phyloP scores from a whole-genome alignment of 2,797 vertebrate genomes.

The Microhierax caerulescens region DNA sequence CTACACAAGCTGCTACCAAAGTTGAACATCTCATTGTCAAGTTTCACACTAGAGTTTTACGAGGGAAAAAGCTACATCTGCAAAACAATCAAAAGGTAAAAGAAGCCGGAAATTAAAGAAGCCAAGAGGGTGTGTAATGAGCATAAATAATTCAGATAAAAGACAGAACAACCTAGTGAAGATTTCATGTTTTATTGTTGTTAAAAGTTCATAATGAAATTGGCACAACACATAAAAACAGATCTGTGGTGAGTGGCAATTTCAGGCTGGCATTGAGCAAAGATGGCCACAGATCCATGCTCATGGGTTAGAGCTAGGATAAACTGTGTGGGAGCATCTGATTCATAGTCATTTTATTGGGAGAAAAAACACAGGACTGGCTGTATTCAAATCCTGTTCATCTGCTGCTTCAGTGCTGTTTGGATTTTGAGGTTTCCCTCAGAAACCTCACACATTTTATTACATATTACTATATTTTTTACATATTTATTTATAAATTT shows the following conservation, averaged over 20 bases:
- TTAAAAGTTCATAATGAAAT: conserved; percentile 61
- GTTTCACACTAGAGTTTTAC: neutral
- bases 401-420: neutral
- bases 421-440: neutral
- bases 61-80: neutral
- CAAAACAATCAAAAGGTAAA: neutral
- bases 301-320: neutral
- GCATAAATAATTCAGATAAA: conserved; percentile 6
- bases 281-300: neutral
- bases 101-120: neutral
- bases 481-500: too few species aligned
- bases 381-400: neutral
- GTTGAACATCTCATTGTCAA: neutral
- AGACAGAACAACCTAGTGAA: neutral
- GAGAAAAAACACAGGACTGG: neutral
- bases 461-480: too few species aligned
- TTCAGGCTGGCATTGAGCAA: neutral
- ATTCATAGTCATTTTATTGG: neutral
- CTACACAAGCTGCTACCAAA: neutral
- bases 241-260: neutral
- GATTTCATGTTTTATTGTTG: conserved; percentile 51
- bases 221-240: conserved; percentile 66
- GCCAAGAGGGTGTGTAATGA: neutral
- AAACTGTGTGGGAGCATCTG: neutral
- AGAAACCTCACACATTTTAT: neutral